A percentile compares a stretch with the other conserved stretches of the same genome.
Conservation (phyloP, 2,113 vertebrate genomes). For the Xenus cinereus region DNA sequence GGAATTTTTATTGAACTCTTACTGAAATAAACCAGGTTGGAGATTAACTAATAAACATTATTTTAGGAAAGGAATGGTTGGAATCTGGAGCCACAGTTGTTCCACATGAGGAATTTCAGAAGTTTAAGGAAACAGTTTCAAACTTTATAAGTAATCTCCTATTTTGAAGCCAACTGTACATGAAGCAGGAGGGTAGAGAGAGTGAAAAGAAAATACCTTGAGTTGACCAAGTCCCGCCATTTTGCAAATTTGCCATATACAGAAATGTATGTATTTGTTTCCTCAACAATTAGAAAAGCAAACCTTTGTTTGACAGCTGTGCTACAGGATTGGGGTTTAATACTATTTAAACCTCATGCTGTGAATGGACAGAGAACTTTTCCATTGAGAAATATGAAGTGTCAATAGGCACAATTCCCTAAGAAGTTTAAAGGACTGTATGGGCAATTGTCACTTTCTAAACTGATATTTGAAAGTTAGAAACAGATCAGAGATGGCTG, state of each 20-base stretch:
- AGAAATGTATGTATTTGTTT: not conserved
- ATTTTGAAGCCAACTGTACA: not conserved
- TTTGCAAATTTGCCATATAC: not conserved
- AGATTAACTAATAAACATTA: conserved; percentile 1
- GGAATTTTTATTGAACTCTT: not conserved
- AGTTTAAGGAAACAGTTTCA: not conserved
- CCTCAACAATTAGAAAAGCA: not conserved
- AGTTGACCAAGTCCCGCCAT: not conserved
- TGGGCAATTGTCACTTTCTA: not conserved
- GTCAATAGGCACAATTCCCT: not conserved
- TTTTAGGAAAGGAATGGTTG: conserved; percentile 7
- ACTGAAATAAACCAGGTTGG: not conserved
- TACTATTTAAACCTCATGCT: not conserved
- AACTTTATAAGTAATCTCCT: not conserved
- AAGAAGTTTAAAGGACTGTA: not conserved
- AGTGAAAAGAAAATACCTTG: not conserved
- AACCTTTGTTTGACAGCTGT: not conserved
- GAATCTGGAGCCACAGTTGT: conserved; percentile 15
- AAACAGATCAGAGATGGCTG: not conserved
- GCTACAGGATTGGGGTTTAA: not conserved
- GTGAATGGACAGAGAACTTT: not conserved
- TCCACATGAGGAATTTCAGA: not conserved
- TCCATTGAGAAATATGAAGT: not conserved
- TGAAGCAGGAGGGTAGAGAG: not conserved
- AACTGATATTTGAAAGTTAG: not conserved